phyloP scores from a whole-genome alignment of 2,888 invertebrate genomes.

The Chromoteleia sp. region DNA sequence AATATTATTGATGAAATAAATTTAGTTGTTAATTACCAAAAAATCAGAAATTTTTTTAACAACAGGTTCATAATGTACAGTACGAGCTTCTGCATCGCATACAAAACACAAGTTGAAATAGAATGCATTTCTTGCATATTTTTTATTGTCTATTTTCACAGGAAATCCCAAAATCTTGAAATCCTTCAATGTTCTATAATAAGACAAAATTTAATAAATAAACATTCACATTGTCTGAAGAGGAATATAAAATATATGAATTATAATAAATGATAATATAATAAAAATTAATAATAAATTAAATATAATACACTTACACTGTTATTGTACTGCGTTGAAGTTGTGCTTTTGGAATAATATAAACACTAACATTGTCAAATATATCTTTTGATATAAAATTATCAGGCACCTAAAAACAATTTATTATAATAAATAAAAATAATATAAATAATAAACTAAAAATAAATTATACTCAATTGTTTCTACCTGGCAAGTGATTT shows the following conservation, averaged over 20 bases:
- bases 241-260: neutral
- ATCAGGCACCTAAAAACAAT: slow-evolving; percentile 90
- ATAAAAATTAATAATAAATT: neutral
- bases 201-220: slow-evolving; percentile 71
- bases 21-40: slow-evolving; percentile 86
- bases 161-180: slow-evolving; percentile 97
- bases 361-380: slow-evolving; percentile 97
- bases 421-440: neutral
- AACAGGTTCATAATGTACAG: slow-evolving; percentile 96
- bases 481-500: slow-evolving; percentile 92
- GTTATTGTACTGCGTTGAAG: slow-evolving; percentile 95
- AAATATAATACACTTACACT: slow-evolving; percentile 88
- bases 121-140: slow-evolving; percentile 97
- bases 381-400: slow-evolving; percentile 96
- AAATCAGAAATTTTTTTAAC: slow-evolving; percentile 97
- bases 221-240: too few relatives aligned
- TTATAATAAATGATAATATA: neutral
- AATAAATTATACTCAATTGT: slow-evolving; percentile 5
- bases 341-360: slow-evolving; percentile 97
- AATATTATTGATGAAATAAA: too few relatives aligned
- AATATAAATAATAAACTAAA: neutral
- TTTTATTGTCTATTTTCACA: slow-evolving; percentile 93
- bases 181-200: slow-evolving; percentile 89
- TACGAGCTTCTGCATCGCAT: slow-evolving; percentile 94
- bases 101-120: slow-evolving; percentile 98